Evolutionary conservation across 2,113 vertebrate genomes (phyloP).

Genomic region (Sceloporus undulatus): DNA sequence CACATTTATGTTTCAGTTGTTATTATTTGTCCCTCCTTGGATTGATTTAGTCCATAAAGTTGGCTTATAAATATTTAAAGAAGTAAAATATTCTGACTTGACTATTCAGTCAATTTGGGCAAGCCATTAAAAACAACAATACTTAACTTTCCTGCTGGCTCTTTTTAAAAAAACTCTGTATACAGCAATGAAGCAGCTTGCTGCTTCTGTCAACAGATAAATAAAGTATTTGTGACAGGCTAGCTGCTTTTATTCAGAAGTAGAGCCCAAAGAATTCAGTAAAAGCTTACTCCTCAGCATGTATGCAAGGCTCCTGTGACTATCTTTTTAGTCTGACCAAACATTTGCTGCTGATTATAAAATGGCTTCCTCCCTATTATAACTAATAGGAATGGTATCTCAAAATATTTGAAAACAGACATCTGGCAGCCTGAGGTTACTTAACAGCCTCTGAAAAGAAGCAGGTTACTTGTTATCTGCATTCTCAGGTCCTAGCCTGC

Average conservation of each 20-base stretch:
- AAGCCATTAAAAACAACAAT: too few relatives aligned
- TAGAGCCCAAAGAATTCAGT: not conserved
- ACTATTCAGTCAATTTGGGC: too few relatives aligned
- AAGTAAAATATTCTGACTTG: too few relatives aligned
- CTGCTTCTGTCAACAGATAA: not conserved
- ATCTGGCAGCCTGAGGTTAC: not conserved
- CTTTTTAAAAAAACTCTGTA: not conserved
- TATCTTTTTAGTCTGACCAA: constrained; percentile 1
- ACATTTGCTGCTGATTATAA: not conserved
- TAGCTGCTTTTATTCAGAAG: not conserved
- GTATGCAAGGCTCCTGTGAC: not conserved
- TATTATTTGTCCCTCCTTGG: too few relatives aligned
- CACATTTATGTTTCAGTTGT: too few relatives aligned
- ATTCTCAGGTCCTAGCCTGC: not conserved
- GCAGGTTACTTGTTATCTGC: not conserved
- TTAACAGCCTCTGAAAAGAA: constrained; percentile 22
- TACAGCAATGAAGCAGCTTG: not conserved
- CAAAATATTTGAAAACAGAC: constrained; percentile 15
- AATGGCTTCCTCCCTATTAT: not conserved
- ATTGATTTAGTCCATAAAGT: too few relatives aligned
- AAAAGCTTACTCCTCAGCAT: not conserved
- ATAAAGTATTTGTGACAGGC: not conserved
- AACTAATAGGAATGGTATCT: not conserved
- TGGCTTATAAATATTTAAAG: too few relatives aligned
- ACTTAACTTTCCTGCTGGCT: too few relatives aligned